Conservation (phyloP, 2,113 vertebrate genomes). For the Zapornia atra region DNA sequence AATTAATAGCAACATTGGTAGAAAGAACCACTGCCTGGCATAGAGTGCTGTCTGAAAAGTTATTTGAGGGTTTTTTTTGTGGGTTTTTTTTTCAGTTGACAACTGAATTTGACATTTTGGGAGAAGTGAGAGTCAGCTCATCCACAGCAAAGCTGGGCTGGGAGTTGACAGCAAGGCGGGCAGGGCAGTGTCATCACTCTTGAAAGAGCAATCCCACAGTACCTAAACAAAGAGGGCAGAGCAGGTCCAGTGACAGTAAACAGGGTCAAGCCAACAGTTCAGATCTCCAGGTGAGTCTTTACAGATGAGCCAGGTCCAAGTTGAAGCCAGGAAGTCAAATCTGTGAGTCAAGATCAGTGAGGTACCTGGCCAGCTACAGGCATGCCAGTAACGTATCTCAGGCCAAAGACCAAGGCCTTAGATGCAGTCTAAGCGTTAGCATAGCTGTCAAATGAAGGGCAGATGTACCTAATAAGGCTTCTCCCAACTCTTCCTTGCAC, state of each 20-base stretch:
- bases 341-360: neutral
- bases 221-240: neutral
- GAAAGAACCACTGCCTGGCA: slow-evolving; percentile 34
- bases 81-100: neutral
- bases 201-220: neutral
- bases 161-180: neutral
- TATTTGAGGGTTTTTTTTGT: neutral
- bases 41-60: slow-evolving; percentile 24
- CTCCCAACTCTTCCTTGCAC: neutral
- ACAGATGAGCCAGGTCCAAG: neutral
- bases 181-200: neutral
- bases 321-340: neutral
- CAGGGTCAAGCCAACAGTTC: neutral
- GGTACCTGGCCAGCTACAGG: neutral
- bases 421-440: neutral
- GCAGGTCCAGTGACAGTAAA: neutral
- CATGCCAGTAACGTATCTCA: neutral
- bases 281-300: neutral
- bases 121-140: neutral
- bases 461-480: neutral
- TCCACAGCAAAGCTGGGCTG: neutral
- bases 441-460: neutral
- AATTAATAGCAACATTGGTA: neutral
- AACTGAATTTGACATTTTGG: neutral
- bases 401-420: neutral